Evolutionary conservation across 2,113 vertebrate species (phyloP), one percentile per base, ranked within the genome.

Genomic region (Porphyrio hochstetteri): DNA sequence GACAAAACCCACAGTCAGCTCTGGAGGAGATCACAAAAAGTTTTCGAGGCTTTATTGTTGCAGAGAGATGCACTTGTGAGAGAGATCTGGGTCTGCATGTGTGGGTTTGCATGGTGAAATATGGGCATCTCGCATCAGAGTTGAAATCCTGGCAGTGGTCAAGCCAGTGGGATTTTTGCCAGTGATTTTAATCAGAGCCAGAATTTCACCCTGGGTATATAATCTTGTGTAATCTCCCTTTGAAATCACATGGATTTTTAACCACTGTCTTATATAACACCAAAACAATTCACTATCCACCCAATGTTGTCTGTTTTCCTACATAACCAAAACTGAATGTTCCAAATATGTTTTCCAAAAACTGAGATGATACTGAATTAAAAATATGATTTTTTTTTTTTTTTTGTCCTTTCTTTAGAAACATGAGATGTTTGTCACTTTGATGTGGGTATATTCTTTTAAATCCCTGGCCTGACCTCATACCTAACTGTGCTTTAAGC

Each of bases 221-320:
- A 95, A 95, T 93, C 88, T 93, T 94, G 81, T 91, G 78, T 97
- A 95, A 97, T 94, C 81, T 82, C 46, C 78, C 93, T 97, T 92
- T 95, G 94, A 95, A 96, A 90, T 95, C 67, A 82, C 78, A 50
- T 91, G 86, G 67, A 72, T 91, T 94, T 96, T 90, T 95, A 94
- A 95, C 89, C 93, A 55, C 27, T 44, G 74, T 56, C 13, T 95
- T 97, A 63, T 21, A 57, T 91, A 96, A 96, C 65, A 89, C 61
- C 65, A 44, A 69, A 95, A 79, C 70, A 82, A 87, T 90, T 95
- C 65, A 50, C 75, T 77, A 16, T 9, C 75, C 55, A 76, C 84
- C 67, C 61, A 20, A 48, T 60, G 53, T 36, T 84, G 78, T 71
- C 80, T 85, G 27, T 53, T 91, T 79, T 79, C 53, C 61, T 75